phyloP scores from a whole-genome alignment of 2,888 invertebrate species.

The Sycophila texana region DNA sequence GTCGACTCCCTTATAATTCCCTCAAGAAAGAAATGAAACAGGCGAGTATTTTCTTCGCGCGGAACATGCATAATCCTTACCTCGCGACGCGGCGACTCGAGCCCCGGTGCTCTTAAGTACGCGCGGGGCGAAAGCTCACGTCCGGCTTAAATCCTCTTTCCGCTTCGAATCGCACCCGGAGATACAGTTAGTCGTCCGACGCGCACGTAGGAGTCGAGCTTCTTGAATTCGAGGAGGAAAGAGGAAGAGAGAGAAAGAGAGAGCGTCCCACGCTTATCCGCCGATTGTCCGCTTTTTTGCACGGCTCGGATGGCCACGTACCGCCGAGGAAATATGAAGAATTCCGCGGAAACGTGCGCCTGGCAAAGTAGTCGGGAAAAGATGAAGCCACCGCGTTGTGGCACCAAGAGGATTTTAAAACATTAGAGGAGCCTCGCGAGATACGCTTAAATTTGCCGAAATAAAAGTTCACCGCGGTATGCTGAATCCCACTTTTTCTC shows the following conservation, averaged over 20 bases:
- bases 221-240: no score
- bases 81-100: background rate
- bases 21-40: background rate
- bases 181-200: background rate
- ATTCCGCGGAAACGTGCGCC: background rate
- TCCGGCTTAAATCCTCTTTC: constrained; percentile 22
- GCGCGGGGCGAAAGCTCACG: constrained; percentile 4
- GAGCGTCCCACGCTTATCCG: constrained; percentile 16
- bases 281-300: constrained; percentile 29
- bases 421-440: no score
- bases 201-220: background rate
- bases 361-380: no score
- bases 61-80: constrained; percentile 18
- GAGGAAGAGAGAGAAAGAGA: no score
- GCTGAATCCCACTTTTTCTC: no score
- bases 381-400: no score
- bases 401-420: no score
- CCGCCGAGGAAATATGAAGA: constrained; percentile 15
- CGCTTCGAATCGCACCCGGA: background rate
- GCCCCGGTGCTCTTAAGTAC: background rate
- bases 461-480: no score
- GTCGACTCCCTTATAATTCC: no score
- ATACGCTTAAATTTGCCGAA: no score
- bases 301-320: constrained; percentile 20
- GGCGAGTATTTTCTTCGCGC: background rate